Percentiles rank a stretch among this genome's conserved stretches.
phyloP scores from a whole-genome alignment of 2,797 vertebrate species.

The Gymnoscopelus microlampas region DNA sequence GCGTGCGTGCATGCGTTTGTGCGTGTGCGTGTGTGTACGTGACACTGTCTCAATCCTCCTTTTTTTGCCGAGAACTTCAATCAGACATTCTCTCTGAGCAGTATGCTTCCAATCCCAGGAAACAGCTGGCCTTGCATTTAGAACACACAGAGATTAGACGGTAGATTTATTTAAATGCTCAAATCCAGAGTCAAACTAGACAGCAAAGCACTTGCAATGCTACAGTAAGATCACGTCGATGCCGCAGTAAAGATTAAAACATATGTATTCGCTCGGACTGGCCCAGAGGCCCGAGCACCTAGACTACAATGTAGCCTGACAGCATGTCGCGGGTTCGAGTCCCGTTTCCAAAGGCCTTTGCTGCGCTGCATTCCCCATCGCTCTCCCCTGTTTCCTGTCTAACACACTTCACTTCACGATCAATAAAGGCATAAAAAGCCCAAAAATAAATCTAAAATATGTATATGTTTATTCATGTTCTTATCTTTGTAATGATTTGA shows the following conservation, averaged over 20 bases:
- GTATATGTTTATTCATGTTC: not conserved
- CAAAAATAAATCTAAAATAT: not conserved
- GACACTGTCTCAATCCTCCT: constrained; percentile 55
- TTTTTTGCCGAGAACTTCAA: constrained; percentile 70
- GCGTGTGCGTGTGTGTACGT: constrained; percentile 7
- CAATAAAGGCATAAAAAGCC: not conserved
- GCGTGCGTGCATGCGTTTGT: not conserved
- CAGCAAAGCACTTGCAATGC: constrained; percentile 64
- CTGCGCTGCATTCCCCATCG: too few species aligned
- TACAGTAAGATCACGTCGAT: constrained; percentile 54
- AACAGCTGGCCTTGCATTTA: constrained; percentile 81
- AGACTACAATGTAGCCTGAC: too few species aligned
- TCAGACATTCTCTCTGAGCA: constrained; percentile 77
- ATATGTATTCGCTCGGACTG: too few species aligned
- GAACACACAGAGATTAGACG: constrained; percentile 81
- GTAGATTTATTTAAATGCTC: constrained; percentile 81
- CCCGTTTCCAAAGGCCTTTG: too few species aligned
- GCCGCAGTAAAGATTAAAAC: not conserved
- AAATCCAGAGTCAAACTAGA: constrained; percentile 73
- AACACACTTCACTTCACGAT: too few species aligned
- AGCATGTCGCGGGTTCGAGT: too few species aligned
- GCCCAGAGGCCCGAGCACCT: too few species aligned
- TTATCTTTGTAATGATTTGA: not conserved
- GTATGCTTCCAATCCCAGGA: constrained; percentile 82
- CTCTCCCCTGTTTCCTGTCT: too few species aligned